Base-by-base conservation (phyloP, 1,140 invertebrate genomes). In the Drosophila subobscura region DNA sequence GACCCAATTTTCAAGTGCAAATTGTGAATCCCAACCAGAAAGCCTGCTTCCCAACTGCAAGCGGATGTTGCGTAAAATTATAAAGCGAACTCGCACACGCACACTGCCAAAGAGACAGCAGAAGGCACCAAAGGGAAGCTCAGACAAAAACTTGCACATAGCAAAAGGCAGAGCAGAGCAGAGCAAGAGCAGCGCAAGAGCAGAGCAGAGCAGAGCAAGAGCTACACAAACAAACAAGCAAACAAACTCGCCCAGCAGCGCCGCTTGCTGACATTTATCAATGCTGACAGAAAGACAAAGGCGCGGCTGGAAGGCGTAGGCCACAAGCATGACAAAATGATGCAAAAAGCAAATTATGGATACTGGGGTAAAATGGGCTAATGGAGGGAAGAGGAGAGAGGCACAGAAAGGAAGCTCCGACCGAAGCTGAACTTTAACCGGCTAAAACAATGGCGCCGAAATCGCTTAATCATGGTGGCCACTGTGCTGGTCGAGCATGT, bases 1-100 rank as follows among this genome's bases (percentile, higher is more conserved):
- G 78, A 88, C 78, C 83, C 83, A 86, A 86, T 86, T 86, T 86
- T 86, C 83, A 83, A 86, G 83, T 86, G 83, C 78, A 77, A 88
- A 81, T 77, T 80, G 77, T 54, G 79, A 73, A 61, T 65, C 46
- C 58, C 16, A 52, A 10, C 50, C 14, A 23, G 2, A 27, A 41
- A 45, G 25, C 45, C 50, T 46, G 37, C 41, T 49, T 46, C 29
- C 58, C 46, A 74, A 65, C 72, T 56, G 79, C 53, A 54, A 65
- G 44, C 81, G 81, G 81, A 85, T 77, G 81, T 74, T 81, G 81
- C 68, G 68, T 86, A 81, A 80, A 85, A 85, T 85, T 86, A 85
- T 85, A 77, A 65, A 61, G 73, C 61, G 40, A 67, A 49, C 50
- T 27, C 25, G 14, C 42, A 45, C 50, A 37, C 25, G 14, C 42